phyloP scores from a whole-genome alignment of 2,113 vertebrate species.

The Corynorhinus townsendii region DNA sequence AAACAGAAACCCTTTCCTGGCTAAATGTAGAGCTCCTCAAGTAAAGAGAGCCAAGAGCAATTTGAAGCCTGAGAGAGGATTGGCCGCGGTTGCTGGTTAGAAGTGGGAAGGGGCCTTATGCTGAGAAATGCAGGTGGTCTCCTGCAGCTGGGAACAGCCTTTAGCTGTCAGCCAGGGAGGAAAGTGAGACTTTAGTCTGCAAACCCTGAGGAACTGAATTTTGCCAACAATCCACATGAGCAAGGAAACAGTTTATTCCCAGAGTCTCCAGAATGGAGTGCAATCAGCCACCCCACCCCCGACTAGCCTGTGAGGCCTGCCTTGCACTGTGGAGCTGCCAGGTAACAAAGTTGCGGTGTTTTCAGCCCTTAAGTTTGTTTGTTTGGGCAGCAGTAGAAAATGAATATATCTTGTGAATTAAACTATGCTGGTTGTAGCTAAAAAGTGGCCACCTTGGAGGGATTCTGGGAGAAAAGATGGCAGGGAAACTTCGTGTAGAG shows the following conservation, averaged over 20 bases:
- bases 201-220: background rate
- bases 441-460: background rate
- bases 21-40: background rate
- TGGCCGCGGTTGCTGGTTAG: accelerated
- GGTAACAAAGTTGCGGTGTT: background rate
- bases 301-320: background rate
- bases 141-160: background rate
- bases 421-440: background rate
- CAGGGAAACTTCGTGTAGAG: background rate
- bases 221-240: no score
- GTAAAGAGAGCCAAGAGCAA: background rate
- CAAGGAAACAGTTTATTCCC: background rate
- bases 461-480: background rate
- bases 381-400: background rate
- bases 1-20: background rate
- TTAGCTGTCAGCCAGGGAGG: background rate
- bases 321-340: background rate
- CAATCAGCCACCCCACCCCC: accelerated
- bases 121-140: background rate
- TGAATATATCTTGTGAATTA: background rate
- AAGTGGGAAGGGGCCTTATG: background rate
- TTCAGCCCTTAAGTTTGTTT: background rate
- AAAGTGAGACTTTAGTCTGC: background rate
- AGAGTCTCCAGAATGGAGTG: background rate
- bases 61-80: background rate